phyloP scores from a whole-genome alignment of 1,140 invertebrate genomes.

The Hypsibius dujardini region DNA sequence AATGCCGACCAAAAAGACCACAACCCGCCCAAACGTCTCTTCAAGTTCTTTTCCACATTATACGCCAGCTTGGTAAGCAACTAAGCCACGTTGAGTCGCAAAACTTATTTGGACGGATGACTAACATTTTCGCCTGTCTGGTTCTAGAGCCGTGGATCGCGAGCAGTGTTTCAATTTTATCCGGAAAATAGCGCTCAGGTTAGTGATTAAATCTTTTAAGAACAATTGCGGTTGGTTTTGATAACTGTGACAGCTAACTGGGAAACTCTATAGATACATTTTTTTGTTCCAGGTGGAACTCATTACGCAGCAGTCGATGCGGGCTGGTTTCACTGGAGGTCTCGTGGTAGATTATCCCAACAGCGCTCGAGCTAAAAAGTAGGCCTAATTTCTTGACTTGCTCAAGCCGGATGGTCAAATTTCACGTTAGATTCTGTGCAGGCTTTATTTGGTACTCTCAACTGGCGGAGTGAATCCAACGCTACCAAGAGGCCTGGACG shows the following conservation, averaged over 20 bases:
- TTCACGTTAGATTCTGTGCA: conserved; percentile 23
- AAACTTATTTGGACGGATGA: background rate
- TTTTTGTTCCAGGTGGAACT: conserved; percentile 49
- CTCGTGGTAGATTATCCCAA: conserved; percentile 88
- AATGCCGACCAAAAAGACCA: conserved; percentile 86
- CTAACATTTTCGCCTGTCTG: conserved; percentile 22
- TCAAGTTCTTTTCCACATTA: conserved; percentile 73
- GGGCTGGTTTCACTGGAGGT: conserved; percentile 79
- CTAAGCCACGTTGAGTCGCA: conserved; percentile 2
- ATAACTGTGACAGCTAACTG: too few relatives aligned
- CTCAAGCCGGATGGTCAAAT: background rate
- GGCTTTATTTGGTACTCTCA: conserved; percentile 81
- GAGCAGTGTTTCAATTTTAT: conserved; percentile 96
- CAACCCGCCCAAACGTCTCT: conserved; percentile 69
- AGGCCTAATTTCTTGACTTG: conserved; percentile 21
- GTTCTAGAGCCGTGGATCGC: conserved; percentile 53
- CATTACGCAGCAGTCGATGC: conserved; percentile 79
- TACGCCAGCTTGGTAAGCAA: conserved; percentile 61
- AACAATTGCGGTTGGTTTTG: too few relatives aligned
- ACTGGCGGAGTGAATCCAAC: conserved; percentile 48
- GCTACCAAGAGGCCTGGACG: conserved; percentile 37
- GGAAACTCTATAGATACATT: too few relatives aligned
- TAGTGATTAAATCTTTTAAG: conserved; percentile 9
- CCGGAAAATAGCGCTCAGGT: conserved; percentile 77
- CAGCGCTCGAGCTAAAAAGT: conserved; percentile 79